Base-by-base conservation (phyloP, 2,797 vertebrate genomes). In the Trichosurus vulpecula region DNA sequence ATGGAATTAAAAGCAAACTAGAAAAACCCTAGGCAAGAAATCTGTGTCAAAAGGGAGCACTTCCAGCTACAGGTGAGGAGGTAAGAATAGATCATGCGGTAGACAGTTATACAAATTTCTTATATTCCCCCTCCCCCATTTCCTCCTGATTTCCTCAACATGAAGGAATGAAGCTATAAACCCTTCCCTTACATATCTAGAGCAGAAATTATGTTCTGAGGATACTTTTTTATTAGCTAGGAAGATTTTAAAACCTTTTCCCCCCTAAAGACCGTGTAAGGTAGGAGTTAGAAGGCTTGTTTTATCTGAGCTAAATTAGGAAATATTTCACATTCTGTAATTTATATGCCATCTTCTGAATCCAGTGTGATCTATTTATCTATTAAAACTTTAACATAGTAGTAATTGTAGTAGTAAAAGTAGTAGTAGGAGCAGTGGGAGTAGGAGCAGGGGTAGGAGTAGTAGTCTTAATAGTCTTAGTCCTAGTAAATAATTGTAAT, bases 1-100 rank as follows among this genome's bases (percentile, higher is more conserved):
- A 99, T 29, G 98, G 99, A 98, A 99, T 99, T 98, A 99, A 99
- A 99, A 99, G 98, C 97, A 99, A 99, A 98, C 98, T 99, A 98
- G 99, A 99, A 95, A 99, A 99, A 98, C 99, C 58, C 98, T 99
- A 89, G 99, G 99, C 98, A 99, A 99, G 97, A 99, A 99, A 99
- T 99, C 98, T 94, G 0, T 0, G 0, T 41, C 3, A 2, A 22
- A 8, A 3, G 94, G 47, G 19, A 0, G 54, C 5, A 2, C 74
- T 81, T 54, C 41, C 3, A 19, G 52, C 53, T 0, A 8, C 14
- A 14, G 55, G 51, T 4, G 66, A 54, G 52, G 8, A 0, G 51
- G 47, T 53, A 2, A 0, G 41, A 41, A 90, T 47, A n/a, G 0
- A 52, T 8, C 19, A 5, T n/a, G 4, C 4, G 29, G 57, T 53